phyloP scores from a whole-genome alignment of 2,113 vertebrate species.

The Podarcis raffonei region DNA sequence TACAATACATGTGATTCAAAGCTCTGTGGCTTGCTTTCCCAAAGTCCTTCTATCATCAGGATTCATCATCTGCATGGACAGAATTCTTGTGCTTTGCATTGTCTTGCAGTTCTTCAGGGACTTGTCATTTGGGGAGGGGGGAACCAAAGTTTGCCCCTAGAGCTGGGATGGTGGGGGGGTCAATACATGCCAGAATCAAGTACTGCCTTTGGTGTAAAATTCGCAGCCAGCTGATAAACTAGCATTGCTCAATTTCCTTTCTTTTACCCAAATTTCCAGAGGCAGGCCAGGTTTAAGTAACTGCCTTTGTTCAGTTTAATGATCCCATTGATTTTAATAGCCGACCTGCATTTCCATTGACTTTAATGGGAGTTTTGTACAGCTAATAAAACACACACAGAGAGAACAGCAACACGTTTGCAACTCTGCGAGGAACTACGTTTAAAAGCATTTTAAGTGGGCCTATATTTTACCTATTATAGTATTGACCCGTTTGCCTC shows the following conservation, averaged over 20 bases:
- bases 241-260: not conserved
- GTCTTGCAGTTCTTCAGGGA: not conserved
- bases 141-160: too few relatives aligned
- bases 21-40: too few relatives aligned
- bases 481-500: conserved; percentile 6
- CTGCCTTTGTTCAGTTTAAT: not conserved
- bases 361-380: not conserved
- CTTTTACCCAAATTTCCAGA: not conserved
- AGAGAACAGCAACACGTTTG: not conserved
- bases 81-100: not conserved
- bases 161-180: too few relatives aligned
- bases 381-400: not conserved
- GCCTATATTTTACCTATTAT: conserved; percentile 12
- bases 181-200: not conserved
- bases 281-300: not conserved
- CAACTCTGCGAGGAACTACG: not conserved
- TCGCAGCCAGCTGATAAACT: not conserved
- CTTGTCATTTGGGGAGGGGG: too few relatives aligned
- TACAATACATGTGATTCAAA: too few relatives aligned
- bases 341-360: not conserved
- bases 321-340: conserved; percentile 1
- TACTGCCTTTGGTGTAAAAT: not conserved
- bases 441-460: not conserved
- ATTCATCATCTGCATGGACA: not conserved
- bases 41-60: too few relatives aligned